Percentiles rank a stretch among this genome's conserved stretches.
Evolutionary conservation across 1,140 invertebrate species (phyloP).

Genomic region (Neotoxoptera formosana): DNA sequence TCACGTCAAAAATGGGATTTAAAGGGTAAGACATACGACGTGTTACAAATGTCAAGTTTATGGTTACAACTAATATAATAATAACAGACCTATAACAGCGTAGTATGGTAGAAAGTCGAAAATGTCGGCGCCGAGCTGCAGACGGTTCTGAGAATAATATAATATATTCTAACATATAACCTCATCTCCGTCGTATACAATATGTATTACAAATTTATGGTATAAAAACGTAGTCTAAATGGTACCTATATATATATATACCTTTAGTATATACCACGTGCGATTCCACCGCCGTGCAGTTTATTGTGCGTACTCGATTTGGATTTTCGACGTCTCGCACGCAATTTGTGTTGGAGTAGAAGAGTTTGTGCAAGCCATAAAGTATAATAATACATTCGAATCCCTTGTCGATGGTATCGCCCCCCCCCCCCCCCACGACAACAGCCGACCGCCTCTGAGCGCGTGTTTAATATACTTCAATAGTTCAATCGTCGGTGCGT

Average conservation of each 20-base stretch:
- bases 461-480: slow-evolving; percentile 6
- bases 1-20: too few species aligned
- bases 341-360: neutral
- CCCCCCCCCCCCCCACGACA: too few species aligned
- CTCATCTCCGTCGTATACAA: neutral
- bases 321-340: neutral
- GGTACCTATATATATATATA: neutral
- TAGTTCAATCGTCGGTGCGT: neutral
- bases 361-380: neutral
- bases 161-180: neutral
- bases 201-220: neutral
- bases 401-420: slow-evolving; percentile 5
- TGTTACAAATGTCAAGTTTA: too few species aligned
- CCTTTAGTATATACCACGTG: neutral
- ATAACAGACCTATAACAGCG: too few species aligned
- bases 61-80: too few species aligned
- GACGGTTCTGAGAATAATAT: too few species aligned
- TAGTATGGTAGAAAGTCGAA: too few species aligned
- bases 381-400: neutral
- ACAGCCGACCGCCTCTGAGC: neutral
- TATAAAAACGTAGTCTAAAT: neutral
- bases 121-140: too few species aligned
- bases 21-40: too few species aligned
- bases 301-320: neutral
- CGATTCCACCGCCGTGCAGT: too few species aligned